A percentile compares a stretch with the other conserved stretches of the same genome.
phyloP scores from a whole-genome alignment of 2,888 invertebrate genomes.

The Ischnus inquisitorius region DNA sequence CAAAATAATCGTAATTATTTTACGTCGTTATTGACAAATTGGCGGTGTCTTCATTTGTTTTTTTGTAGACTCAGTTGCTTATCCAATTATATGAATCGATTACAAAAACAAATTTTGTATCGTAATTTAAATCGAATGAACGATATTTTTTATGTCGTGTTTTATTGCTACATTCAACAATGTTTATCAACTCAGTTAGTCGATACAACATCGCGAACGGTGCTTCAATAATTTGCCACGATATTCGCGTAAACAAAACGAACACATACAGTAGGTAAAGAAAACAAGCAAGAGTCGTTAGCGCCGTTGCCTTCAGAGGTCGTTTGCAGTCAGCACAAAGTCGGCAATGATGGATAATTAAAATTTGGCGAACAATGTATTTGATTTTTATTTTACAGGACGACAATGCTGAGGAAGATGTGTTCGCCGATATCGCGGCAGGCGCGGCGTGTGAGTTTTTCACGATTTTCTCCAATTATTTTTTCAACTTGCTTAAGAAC shows the following conservation, averaged over 20 bases:
- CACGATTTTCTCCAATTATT: neutral
- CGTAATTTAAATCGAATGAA: neutral
- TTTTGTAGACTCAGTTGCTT: neutral
- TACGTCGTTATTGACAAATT: neutral
- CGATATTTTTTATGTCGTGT: neutral
- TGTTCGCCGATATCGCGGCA: slow-evolving; percentile 49
- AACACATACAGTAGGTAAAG: neutral
- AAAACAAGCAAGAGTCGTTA: neutral
- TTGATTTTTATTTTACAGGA: slow-evolving; percentile 1
- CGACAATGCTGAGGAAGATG: slow-evolving; percentile 47
- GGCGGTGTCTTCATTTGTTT: neutral
- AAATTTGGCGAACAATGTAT: neutral
- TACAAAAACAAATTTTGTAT: neutral
- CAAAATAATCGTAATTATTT: neutral
- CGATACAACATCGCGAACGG: neutral
- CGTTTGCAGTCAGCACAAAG: neutral
- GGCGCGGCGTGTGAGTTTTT: slow-evolving; percentile 38
- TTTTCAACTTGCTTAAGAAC: neutral
- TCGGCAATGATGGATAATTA: neutral
- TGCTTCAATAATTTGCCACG: neutral
- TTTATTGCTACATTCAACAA: neutral
- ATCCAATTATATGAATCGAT: neutral
- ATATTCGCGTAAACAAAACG: neutral
- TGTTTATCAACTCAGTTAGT: neutral
- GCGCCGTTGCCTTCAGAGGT: neutral